Percentiles rank a stretch among this genome's conserved stretches.
Conservation (phyloP, 1,140 invertebrate genomes). For the Telenomus remus region DNA sequence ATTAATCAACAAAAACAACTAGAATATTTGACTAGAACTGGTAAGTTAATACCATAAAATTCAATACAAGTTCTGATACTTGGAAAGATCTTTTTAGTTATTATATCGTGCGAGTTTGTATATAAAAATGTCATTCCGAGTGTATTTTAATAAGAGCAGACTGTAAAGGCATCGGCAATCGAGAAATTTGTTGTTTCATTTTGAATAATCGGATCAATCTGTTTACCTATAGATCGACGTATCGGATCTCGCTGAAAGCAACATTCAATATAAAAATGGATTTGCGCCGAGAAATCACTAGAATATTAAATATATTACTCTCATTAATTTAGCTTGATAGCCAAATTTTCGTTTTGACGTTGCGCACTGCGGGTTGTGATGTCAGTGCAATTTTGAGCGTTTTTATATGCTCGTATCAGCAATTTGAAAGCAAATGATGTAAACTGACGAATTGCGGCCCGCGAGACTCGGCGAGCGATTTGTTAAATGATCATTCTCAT, state of each 20-base stretch:
- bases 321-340: neutral
- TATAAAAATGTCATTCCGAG: neutral
- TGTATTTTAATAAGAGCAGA: slow-evolving; percentile 16
- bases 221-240: slow-evolving; percentile 23
- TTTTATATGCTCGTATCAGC: neutral
- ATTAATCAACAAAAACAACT: neutral
- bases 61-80: neutral
- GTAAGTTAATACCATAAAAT: neutral
- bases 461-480: slow-evolving; percentile 9
- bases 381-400: neutral
- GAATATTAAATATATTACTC: neutral
- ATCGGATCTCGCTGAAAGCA: slow-evolving; percentile 55
- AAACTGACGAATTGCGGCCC: slow-evolving; percentile 1
- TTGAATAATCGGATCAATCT: slow-evolving; percentile 21
- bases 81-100: no score
- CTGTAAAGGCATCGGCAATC: slow-evolving; percentile 49
- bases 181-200: slow-evolving; percentile 10
- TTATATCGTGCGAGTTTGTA: neutral
- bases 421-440: slow-evolving; percentile 14
- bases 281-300: slow-evolving; percentile 14
- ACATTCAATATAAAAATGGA: slow-evolving; percentile 23
- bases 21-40: neutral
- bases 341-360: slow-evolving; percentile 5
- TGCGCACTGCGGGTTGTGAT: neutral
- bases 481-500: slow-evolving; percentile 9